Evolutionary conservation across 92 coral and sea anemone genomes (phyloP), one percentile per base, ranked within the genome.

Genomic region (Epizoanthus illoricatus): DNA sequence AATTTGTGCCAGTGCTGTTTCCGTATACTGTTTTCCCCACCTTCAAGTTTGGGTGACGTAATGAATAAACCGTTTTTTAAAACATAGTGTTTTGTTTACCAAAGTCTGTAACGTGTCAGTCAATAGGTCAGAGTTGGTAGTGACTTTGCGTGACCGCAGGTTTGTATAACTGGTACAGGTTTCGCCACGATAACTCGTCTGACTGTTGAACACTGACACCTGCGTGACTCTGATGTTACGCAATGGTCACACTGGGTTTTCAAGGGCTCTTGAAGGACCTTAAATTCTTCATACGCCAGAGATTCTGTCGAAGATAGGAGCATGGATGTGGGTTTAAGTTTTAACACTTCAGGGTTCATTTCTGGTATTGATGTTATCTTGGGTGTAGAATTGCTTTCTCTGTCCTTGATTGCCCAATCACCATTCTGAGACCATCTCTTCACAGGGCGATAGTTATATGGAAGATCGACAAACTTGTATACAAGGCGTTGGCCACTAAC

Each of bases 401-500:
- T 21, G n/a, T 67, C 24, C 52, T 56, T 75, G 55, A 15, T 57
- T 3, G 9, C 17, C 73, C 71, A 74, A 19, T 42, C 33, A 7
- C 33, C 19, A 1, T 43, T 70, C 60, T 78, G 82, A 8, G 41
- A 62, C 71, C 86, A 84, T 43, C 86, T 90, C 69, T 86, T 97
- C 70, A 90, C 81, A 24, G 99, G 99, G 42, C 85, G 86, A 86
- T 97, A 97, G 65, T 90, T 88, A 66, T 94, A 94, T 5, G 99
- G 98, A 28, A 97, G 89, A 16, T 97, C 97, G 23, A 97, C 99
- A 58, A 97, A 97, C 83, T 97, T 97, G 93, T 97, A 97, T 2
- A 97, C 99, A 42, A 97, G 86, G 58, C 99, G 85, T 70, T 97
- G 99, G 18, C 99, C 99, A 59, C 89, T 97, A 56, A 97, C 99